phyloP scores from a whole-genome alignment of 2,113 vertebrate genomes.

The Canis aureus region DNA sequence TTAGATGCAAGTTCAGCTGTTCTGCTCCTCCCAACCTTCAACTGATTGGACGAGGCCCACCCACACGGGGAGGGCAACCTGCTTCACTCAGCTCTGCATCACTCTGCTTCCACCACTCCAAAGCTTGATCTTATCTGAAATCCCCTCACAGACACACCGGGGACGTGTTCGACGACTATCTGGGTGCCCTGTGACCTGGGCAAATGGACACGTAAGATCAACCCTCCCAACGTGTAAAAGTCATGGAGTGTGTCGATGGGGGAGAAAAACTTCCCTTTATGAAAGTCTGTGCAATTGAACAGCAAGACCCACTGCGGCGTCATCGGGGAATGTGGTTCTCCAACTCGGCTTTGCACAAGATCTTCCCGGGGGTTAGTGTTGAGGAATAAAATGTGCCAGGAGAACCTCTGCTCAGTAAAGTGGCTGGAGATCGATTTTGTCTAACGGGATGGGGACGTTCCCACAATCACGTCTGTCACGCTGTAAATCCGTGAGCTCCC shows the following conservation, averaged over 20 bases:
- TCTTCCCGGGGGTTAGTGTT: no score
- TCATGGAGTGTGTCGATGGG: accelerated
- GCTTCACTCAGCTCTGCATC: not conserved
- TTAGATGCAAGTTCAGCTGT: accelerated
- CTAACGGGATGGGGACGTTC: accelerated
- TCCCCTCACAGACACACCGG: not conserved
- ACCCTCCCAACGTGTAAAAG: no score
- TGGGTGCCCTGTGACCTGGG: not conserved
- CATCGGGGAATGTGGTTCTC: not conserved
- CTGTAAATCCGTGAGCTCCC: not conserved
- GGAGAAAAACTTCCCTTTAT: not conserved
- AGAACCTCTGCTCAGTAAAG: not conserved
- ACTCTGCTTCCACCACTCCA: not conserved
- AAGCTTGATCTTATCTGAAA: not conserved
- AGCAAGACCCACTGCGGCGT: not conserved
- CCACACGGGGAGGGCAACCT: accelerated
- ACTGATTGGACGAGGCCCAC: accelerated
- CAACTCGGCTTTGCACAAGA: no score
- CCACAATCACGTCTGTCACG: not conserved
- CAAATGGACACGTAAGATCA: not conserved
- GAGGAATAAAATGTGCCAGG: no score
- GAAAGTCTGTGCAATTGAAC: accelerated
- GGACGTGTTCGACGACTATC: not conserved
- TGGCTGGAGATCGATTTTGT: not conserved
- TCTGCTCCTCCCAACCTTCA: not conserved